Conservation (phyloP, 1,140 invertebrate species). For the Centruroides vittatus region DNA sequence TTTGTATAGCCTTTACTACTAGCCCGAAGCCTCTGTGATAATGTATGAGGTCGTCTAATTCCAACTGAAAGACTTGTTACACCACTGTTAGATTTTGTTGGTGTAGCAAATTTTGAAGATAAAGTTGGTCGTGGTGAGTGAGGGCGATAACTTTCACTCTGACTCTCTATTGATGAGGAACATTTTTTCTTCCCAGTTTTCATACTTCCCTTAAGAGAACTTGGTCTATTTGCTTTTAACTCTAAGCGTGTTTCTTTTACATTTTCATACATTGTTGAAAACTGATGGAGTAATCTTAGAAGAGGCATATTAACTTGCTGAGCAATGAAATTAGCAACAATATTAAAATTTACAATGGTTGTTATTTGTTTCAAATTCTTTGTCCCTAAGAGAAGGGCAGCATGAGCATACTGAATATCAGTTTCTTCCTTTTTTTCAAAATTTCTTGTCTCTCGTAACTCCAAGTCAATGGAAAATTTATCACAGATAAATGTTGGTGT, state of each 20-base stretch:
- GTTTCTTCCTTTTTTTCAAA: slow-evolving; percentile 4
- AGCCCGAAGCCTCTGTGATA: slow-evolving; percentile 15
- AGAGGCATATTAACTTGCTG: slow-evolving; percentile 92
- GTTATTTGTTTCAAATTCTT: slow-evolving; percentile 55
- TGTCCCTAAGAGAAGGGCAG: slow-evolving; percentile 3
- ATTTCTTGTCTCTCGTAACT: slow-evolving; percentile 50
- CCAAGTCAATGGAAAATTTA: slow-evolving; percentile 71
- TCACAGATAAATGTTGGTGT: slow-evolving; percentile 84
- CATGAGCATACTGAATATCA: slow-evolving; percentile 5
- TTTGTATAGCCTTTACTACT: slow-evolving; percentile 18
- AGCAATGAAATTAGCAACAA: slow-evolving; percentile 71
- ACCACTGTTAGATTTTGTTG: slow-evolving; percentile 5
- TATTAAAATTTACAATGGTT: slow-evolving; percentile 70
- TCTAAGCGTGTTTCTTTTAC: slow-evolving; percentile 87
- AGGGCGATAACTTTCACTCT: slow-evolving; percentile 12
- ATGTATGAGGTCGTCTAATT: slow-evolving; percentile 13
- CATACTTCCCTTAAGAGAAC: slow-evolving; percentile 11
- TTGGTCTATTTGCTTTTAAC: slow-evolving; percentile 45
- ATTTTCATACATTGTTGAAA: slow-evolving; percentile 95
- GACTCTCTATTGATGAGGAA: slow-evolving; percentile 16
- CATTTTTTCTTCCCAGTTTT: slow-evolving; percentile 10
- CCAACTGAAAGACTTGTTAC: slow-evolving; percentile 9
- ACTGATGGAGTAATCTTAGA: slow-evolving; percentile 81
- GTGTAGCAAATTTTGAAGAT: slow-evolving; percentile 5
- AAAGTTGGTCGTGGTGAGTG: slow-evolving; percentile 8